phyloP scores from a whole-genome alignment of 35 echinoderm and acorn worm species.

The Strongylocentrotus purpuratus region DNA sequence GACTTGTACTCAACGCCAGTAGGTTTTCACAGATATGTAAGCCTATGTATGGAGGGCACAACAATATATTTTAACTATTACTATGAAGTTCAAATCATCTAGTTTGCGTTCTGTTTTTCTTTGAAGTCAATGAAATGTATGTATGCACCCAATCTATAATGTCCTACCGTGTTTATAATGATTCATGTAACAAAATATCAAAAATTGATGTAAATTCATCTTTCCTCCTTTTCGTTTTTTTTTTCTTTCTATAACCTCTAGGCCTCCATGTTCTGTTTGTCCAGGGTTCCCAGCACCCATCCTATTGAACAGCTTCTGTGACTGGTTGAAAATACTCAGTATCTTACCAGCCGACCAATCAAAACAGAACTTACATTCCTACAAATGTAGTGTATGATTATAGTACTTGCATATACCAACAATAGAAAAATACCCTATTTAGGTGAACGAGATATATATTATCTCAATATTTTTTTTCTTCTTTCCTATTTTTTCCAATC shows the following conservation, averaged over 20 bases:
- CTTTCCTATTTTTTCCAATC: neutral
- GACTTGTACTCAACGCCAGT: neutral
- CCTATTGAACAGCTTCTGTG: neutral
- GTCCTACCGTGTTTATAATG: neutral
- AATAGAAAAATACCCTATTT: conserved; percentile 4
- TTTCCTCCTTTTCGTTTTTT: neutral
- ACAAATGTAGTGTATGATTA: neutral
- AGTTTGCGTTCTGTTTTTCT: neutral
- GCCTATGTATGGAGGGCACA: neutral
- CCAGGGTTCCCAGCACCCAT: neutral
- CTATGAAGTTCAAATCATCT: neutral
- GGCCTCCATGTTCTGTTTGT: neutral
- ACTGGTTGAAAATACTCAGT: neutral
- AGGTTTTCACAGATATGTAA: neutral
- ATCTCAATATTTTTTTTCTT: neutral
- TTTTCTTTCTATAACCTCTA: neutral
- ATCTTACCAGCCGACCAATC: neutral
- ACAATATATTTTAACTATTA: neutral
- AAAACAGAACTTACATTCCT: neutral
- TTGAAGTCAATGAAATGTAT: neutral
- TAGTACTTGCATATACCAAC: conserved; percentile 4
- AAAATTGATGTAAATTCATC: neutral
- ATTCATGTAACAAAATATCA: conserved; percentile 2
- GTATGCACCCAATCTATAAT: neutral
- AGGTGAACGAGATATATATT: neutral